Conservation (phyloP, 2,888 invertebrate species). For the Odontocolon sp. region DNA sequence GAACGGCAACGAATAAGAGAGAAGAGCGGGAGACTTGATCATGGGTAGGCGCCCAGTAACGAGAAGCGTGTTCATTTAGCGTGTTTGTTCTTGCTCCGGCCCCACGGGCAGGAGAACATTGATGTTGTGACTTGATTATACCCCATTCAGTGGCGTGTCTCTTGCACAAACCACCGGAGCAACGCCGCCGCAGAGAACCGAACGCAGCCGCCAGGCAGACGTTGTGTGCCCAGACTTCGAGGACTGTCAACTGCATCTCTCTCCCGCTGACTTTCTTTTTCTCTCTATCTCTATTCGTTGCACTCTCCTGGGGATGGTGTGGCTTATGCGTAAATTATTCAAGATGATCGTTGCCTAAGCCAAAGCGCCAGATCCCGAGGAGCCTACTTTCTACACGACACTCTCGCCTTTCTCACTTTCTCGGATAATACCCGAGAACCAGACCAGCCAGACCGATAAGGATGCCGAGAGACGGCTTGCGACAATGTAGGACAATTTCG, state of each 20-base stretch:
- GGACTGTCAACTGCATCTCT: constrained; percentile 44
- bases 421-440: constrained; percentile 39
- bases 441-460: constrained; percentile 62
- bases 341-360: constrained; percentile 59
- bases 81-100: constrained; percentile 78
- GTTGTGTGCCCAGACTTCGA: constrained; percentile 70
- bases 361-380: constrained; percentile 29
- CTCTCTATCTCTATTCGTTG: too few relatives aligned
- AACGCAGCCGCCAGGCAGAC: constrained; percentile 64
- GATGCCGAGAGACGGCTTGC: constrained; percentile 55
- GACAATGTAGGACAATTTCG: constrained; percentile 65
- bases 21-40: constrained; percentile 12
- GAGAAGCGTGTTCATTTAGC: constrained; percentile 78
- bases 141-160: constrained; percentile 78
- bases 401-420: not conserved
- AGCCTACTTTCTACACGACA: constrained; percentile 36
- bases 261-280: constrained; percentile 30
- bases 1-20: too few relatives aligned
- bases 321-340: constrained; percentile 74
- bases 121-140: constrained; percentile 80
- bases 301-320: constrained; percentile 40
- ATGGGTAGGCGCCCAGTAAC: constrained; percentile 62
- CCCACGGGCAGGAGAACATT: constrained; percentile 72
- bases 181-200: constrained; percentile 59
- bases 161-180: constrained; percentile 72